Base-by-base conservation (phyloP, 2,888 invertebrate genomes). In the Erynnis tages region DNA sequence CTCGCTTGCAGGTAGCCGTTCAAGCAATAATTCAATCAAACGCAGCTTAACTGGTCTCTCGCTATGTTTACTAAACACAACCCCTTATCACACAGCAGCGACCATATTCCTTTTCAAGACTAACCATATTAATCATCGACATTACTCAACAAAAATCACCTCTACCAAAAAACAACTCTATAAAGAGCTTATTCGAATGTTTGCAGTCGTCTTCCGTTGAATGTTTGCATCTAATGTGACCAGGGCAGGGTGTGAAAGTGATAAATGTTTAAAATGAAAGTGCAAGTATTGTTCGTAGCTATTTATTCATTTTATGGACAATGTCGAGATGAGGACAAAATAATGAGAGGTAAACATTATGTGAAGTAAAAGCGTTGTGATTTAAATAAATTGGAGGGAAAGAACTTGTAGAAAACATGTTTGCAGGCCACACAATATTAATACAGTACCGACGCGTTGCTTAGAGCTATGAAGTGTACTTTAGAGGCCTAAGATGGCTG, bases 1-100 rank as follows among this genome's bases (percentile, higher is more conserved):
- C 66, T 68, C 65, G 44, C 49, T 71, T 65, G 70, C 62, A 78
- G 76, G 78, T 80, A 77, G 75, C 71, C 72, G 70, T 67, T 69
- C 71, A 72, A 76, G 80, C 79, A 79, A 84, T 88, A 87, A 84
- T 84, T 88, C 86, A 89, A 89, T 89, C 86, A 87, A 73, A 70
- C 71, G 63, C 58, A 79, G 84, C 82, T 88, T 86, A 84, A 71
- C 69, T 62, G 67, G 66, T 69, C 73, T 73, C 70, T 71, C 73
- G 64, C 66, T 58, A 58, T 87, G 83, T 87, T 87, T 87, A 82
- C 82, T 69, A 79, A 83, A 82, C 76, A 76, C 63, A 62, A 60
- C 71, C 75, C 78, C 70, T 73, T 71, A 72, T 72, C 71, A 67
- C 66, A 59, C 57, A 56, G 66, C 64, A 70, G 68, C 68, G 68